Base-by-base conservation (phyloP, 2,888 invertebrate genomes). In the Troides aeacus region DNA sequence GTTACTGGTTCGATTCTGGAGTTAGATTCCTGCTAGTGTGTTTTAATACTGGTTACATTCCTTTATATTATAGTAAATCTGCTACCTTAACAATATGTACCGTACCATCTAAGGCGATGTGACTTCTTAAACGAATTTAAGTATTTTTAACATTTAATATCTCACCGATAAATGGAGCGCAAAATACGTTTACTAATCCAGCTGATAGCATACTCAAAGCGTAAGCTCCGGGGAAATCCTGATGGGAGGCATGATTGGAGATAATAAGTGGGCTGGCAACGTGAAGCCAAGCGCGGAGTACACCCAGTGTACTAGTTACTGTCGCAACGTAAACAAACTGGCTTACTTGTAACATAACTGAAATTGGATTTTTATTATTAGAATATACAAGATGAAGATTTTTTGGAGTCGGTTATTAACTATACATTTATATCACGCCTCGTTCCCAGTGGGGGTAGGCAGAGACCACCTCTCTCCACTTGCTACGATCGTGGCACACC, bases 151-250 rank as follows among this genome's bases (percentile, higher is more conserved):
- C 4, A 46, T n/a, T 7, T 4, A 2, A 53, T 53, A 50, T n/a
- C 79, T 78, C 80, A 93, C 96, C 96, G 69, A 95, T 93, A 58
- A 95, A 77, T 1, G 95, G 95, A 0, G 95, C 94, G 72, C 94
- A 92, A 0, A 93, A 75, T 23, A 96, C 93, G 71, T 94, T 95
- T 5, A 95, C 93, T 42, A 94, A 81, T 1, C 96, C 96, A 77
- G 94, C 93, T 30, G 95, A 91, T 3, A 96, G 93, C 92, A 95
- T 94, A 76, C 93, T 95, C 12, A 96, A 81, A 0, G 96, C 96
- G 76, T 96, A 96, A 0, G 96, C 96, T 0, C 95, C 95, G 1
- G 96, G 94, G 76, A 96, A 96, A 78, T 96, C 94, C 23, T 94
- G 90, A 6, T 86, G 85, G 0, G 93, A 79, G 61, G 95, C 94